Conservation (phyloP, 2,113 vertebrate species). For the Geococcyx californianus region DNA sequence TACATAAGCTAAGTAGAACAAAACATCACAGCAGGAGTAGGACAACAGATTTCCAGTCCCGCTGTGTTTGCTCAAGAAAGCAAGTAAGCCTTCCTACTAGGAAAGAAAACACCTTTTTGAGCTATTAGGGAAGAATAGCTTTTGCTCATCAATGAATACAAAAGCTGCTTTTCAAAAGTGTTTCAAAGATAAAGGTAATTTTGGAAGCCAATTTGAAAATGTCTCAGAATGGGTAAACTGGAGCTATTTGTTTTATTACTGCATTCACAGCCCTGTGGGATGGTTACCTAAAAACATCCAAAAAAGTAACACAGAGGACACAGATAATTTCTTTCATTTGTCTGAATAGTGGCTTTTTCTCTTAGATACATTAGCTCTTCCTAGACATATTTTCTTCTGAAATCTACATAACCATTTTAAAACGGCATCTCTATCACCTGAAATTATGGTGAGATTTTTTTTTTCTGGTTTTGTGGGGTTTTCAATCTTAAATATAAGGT, state of each 20-base stretch:
- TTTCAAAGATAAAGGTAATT: constrained; percentile 41
- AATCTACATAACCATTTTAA: not conserved
- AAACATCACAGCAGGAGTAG: constrained; percentile 71
- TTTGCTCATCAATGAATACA: constrained; percentile 31
- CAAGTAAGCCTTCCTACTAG: constrained; percentile 62
- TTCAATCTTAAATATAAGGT: not conserved
- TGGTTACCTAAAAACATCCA: not conserved
- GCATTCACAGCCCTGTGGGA: not conserved
- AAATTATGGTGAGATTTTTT: not conserved
- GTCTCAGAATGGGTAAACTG: not conserved
- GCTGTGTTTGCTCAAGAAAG: constrained; percentile 67
- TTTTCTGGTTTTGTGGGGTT: not conserved
- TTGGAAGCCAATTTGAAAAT: not conserved
- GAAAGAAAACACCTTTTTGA: constrained; percentile 60
- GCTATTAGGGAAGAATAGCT: constrained; percentile 51
- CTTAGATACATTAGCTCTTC: not conserved
- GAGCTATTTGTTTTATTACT: not conserved
- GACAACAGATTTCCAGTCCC: constrained; percentile 70
- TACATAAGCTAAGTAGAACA: constrained; percentile 57
- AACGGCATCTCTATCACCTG: not conserved
- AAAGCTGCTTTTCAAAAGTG: constrained; percentile 32
- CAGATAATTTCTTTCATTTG: not conserved
- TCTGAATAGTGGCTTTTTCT: not conserved
- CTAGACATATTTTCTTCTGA: not conserved
- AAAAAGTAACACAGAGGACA: not conserved